A percentile compares a stretch with the other conserved stretches of the same genome.
Evolutionary conservation across 2,797 vertebrate species (phyloP).

Genomic region (Tamandua tetradactyla): DNA sequence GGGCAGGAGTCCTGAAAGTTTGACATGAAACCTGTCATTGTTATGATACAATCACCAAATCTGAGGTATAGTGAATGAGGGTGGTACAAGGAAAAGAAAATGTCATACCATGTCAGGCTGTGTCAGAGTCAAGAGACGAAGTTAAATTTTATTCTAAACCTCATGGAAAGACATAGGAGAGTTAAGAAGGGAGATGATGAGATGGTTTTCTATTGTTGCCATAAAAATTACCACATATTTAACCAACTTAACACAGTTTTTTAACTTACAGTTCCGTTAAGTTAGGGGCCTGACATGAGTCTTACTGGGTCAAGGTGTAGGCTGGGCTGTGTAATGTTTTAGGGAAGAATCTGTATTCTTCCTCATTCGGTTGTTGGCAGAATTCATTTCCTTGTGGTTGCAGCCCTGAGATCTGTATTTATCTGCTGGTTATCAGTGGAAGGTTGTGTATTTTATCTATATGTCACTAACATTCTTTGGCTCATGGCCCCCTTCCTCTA

Average conservation of each 20-base stretch:
- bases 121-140: neutral
- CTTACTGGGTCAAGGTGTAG: neutral
- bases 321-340: neutral
- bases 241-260: neutral
- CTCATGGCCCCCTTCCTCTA: neutral
- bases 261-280: neutral
- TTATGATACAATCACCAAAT: neutral
- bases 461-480: neutral
- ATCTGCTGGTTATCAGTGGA: neutral
- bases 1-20: neutral
- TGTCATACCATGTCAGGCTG: neutral
- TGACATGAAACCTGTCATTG: neutral
- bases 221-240: conserved; percentile 19
- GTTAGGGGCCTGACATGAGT: neutral
- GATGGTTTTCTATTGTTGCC: neutral
- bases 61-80: neutral
- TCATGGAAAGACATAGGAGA: neutral
- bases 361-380: neutral
- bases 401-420: neutral
- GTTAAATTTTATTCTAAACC: neutral
- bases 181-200: neutral
- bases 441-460: neutral
- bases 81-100: neutral
- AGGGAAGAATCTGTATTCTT: neutral
- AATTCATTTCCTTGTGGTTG: neutral